phyloP scores from a whole-genome alignment of 2,113 vertebrate species.

The Passer domesticus region DNA sequence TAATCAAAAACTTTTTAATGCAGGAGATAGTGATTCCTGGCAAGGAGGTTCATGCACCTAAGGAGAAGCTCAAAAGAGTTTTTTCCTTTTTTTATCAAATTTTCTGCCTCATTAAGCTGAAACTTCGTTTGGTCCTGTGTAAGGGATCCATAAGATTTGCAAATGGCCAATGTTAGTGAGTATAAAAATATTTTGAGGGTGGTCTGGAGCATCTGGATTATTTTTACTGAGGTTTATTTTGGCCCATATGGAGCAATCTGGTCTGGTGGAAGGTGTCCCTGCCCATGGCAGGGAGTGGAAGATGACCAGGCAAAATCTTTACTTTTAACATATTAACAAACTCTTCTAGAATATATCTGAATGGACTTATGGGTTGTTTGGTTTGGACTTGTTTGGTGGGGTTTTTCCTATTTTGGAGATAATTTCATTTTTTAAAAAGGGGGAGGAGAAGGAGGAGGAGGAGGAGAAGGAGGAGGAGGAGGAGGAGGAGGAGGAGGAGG shows the following conservation, averaged over 20 bases:
- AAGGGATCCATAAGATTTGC: not conserved
- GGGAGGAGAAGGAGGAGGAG: not conserved
- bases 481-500: no score
- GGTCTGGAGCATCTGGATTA: not conserved
- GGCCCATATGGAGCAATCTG: no score
- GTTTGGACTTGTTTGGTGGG: not conserved
- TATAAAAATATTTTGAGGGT: not conserved
- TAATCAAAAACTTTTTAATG: not conserved
- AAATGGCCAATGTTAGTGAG: fast-evolving
- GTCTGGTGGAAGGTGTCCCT: no score
- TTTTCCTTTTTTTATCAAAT: not conserved
- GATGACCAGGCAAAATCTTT: not conserved
- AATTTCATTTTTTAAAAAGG: not conserved
- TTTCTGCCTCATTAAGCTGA: not conserved
- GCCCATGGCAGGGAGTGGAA: no score
- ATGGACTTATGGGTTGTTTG: not conserved
- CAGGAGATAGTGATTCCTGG: not conserved
- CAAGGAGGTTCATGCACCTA: not conserved
- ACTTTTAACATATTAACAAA: not conserved
- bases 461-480: not conserved
- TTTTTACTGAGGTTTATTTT: not conserved
- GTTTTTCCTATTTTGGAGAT: not conserved
- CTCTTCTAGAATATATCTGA: not conserved
- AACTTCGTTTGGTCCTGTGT: not conserved
- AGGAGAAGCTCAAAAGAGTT: not conserved